Evolutionary conservation across 2,888 invertebrate species (phyloP).

Genomic region (Chymomyza amoena): DNA sequence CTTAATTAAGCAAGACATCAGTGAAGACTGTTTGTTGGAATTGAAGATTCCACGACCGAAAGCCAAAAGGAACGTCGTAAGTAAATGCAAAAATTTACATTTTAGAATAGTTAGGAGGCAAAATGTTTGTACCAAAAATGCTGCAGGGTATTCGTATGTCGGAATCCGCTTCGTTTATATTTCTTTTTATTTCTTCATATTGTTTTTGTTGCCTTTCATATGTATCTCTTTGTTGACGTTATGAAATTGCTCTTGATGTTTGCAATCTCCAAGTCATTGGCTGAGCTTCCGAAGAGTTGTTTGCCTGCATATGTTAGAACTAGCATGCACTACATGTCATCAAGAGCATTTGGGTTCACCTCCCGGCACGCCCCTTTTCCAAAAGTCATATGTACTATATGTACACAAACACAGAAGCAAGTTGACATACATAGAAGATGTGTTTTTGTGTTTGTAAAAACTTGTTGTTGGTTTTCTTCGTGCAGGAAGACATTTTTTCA

Average conservation of each 20-base stretch:
- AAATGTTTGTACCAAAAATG: too few relatives aligned
- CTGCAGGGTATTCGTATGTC: too few relatives aligned
- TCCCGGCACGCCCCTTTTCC: neutral
- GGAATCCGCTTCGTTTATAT: too few relatives aligned
- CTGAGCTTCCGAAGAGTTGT: neutral
- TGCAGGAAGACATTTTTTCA: too few relatives aligned
- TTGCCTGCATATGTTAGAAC: neutral
- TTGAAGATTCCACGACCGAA: too few relatives aligned
- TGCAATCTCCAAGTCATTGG: slow-evolving; percentile 49
- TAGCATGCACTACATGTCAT: neutral
- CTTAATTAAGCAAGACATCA: too few relatives aligned
- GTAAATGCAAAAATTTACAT: too few relatives aligned
- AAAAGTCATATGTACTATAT: neutral
- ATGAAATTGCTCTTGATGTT: slow-evolving; percentile 45
- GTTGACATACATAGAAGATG: neutral
- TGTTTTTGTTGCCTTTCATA: neutral
- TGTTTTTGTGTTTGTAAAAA: neutral
- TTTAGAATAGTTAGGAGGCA: too few relatives aligned
- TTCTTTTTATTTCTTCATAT: neutral
- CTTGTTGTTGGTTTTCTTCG: neutral
- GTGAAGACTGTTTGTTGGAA: too few relatives aligned
- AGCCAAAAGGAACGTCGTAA: too few relatives aligned
- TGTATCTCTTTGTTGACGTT: neutral
- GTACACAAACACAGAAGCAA: neutral
- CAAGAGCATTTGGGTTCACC: neutral